phyloP scores from a whole-genome alignment of 2,888 invertebrate species.

The Parascotia fuliginaria region DNA sequence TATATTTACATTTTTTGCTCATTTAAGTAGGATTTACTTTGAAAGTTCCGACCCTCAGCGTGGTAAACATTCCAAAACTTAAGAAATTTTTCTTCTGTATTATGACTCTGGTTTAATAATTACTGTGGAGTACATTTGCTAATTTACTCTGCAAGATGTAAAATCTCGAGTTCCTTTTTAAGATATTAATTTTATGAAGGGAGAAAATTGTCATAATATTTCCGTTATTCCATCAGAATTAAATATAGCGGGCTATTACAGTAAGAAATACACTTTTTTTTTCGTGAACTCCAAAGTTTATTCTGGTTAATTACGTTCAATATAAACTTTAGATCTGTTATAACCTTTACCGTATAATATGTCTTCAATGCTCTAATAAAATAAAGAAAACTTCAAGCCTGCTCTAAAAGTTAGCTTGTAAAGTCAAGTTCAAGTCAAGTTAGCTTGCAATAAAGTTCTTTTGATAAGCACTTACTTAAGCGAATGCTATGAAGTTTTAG shows the following conservation, averaged over 20 bases:
- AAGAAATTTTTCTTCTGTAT: not conserved
- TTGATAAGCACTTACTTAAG: too few relatives aligned
- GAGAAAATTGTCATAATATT: constrained; percentile 31
- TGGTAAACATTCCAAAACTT: not conserved
- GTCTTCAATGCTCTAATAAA: constrained; percentile 14
- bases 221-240: constrained; percentile 21
- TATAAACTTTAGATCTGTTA: constrained; percentile 31
- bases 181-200: constrained; percentile 17
- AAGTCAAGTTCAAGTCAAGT: not conserved
- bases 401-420: not conserved
- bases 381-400: not conserved
- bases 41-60: not conserved
- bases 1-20: too few relatives aligned
- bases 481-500: too few relatives aligned
- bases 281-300: constrained; percentile 30
- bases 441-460: not conserved
- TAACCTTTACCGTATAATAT: constrained; percentile 21
- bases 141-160: constrained; percentile 5
- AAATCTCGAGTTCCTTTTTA: constrained; percentile 10
- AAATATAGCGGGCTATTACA: constrained; percentile 30
- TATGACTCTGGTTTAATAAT: not conserved
- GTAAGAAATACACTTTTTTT: constrained; percentile 33
- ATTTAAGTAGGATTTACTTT: too few relatives aligned
- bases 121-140: not conserved
- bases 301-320: constrained; percentile 39